These are phyloP conservation scores for Drosophila eohydei DNA, from an alignment of 2,888 invertebrate genomes.

Conservation along the genomic window DNA sequence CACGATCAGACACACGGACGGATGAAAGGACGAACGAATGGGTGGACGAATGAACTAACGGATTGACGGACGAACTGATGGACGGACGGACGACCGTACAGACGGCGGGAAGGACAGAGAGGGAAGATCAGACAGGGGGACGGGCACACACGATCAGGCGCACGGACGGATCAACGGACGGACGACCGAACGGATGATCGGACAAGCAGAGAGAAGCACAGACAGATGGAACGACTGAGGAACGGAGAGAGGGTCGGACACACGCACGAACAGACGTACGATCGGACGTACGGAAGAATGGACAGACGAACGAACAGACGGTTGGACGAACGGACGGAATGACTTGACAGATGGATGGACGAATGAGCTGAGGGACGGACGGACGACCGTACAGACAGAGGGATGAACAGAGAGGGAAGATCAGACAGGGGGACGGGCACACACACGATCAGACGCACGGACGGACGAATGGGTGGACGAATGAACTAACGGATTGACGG, in stretches of 20 bases:
- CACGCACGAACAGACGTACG: background rate
- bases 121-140: too few relatives aligned
- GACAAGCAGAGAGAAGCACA: accelerated
- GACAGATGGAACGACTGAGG: background rate
- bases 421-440: background rate
- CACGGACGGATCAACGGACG: background rate
- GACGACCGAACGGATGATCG: background rate
- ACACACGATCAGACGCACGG: too few relatives aligned
- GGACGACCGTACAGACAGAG: background rate
- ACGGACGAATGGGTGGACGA: background rate
- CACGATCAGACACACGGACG: too few relatives aligned
- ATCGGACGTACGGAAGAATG: background rate
- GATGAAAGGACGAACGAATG: too few relatives aligned
- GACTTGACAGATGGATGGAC: background rate
- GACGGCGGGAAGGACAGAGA: too few relatives aligned
- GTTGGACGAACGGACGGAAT: too few relatives aligned
- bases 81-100: too few relatives aligned
- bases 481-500: background rate
- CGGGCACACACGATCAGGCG: background rate
- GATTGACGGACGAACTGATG: too few relatives aligned
- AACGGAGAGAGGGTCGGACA: background rate
- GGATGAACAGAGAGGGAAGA: accelerated
- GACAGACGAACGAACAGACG: background rate
- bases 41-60: too few relatives aligned
- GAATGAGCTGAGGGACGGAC: too few relatives aligned